These are phyloP conservation scores for Notocelia uddmanniana DNA, from an alignment of 2,888 invertebrate species.

Conservation along the genomic window DNA sequence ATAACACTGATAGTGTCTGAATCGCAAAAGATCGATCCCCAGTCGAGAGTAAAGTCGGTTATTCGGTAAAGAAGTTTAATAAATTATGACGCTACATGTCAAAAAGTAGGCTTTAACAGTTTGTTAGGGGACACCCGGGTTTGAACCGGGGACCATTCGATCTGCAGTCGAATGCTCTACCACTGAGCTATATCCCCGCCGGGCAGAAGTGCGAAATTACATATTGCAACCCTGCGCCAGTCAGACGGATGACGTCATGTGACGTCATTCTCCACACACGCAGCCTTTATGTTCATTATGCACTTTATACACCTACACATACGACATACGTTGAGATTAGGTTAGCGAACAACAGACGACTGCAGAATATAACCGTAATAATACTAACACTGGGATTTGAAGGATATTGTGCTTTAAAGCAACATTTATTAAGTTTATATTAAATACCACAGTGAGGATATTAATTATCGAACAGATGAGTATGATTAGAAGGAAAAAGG, in stretches of 20 bases:
- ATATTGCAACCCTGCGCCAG: neutral
- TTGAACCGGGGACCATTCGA: constrained; percentile 82
- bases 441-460: no score
- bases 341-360: no score
- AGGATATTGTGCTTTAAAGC: no score
- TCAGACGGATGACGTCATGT: constrained; percentile 24
- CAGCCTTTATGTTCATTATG: neutral
- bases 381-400: no score
- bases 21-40: no score
- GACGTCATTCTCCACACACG: constrained; percentile 4
- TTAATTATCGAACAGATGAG: no score
- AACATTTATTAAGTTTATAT: no score
- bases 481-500: no score
- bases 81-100: neutral
- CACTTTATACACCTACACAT: neutral
- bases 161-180: constrained; percentile 83
- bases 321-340: neutral
- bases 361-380: no score
- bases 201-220: constrained; percentile 18
- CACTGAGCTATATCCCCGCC: constrained; percentile 79
- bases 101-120: no score
- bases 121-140: constrained; percentile 76
- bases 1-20: no score
- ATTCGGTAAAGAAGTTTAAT: neutral
- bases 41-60: no score